These are phyloP conservation scores for Furcula furcula DNA, from an alignment of 2,888 invertebrate genomes.

Conservation along the genomic window DNA sequence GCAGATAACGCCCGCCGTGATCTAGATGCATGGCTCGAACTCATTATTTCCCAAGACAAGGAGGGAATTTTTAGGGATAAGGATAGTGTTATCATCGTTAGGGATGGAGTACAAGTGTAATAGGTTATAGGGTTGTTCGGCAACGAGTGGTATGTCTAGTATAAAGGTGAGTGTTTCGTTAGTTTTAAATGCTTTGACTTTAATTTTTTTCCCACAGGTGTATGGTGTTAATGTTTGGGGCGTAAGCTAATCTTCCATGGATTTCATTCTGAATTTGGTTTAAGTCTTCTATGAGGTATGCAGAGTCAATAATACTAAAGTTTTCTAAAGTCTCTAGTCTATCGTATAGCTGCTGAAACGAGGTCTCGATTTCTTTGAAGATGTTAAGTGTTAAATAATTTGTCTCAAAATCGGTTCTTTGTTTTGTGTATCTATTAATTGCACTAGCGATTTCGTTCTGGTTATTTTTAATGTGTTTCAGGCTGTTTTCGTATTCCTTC, in stretches of 20 bases:
- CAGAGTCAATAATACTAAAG: slow-evolving; percentile 12
- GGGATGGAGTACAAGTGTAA: slow-evolving; percentile 21
- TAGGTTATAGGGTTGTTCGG: slow-evolving; percentile 9
- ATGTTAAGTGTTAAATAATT: background rate
- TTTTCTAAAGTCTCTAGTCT: background rate
- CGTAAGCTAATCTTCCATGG: background rate
- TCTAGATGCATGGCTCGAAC: background rate
- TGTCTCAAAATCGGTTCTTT: background rate
- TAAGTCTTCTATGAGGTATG: slow-evolving; percentile 10
- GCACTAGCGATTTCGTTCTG: too few species aligned
- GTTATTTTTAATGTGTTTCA: too few species aligned
- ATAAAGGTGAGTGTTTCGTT: slow-evolving; percentile 18
- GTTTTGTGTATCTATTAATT: too few species aligned
- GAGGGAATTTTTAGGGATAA: slow-evolving; percentile 7
- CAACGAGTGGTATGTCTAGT: slow-evolving; percentile 18
- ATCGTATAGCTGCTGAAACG: background rate
- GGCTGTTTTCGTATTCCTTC: too few species aligned
- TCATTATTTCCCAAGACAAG: background rate
- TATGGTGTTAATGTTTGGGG: slow-evolving; percentile 7
- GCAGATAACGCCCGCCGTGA: slow-evolving; percentile 11
- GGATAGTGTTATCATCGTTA: slow-evolving; percentile 15
- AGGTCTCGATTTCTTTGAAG: background rate
- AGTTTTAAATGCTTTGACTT: slow-evolving; percentile 12
- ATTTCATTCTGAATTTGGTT: slow-evolving; percentile 12
- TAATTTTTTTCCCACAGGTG: slow-evolving; percentile 7